phyloP scores from a whole-genome alignment of 2,113 vertebrate genomes.

The Trogon surrucura region DNA sequence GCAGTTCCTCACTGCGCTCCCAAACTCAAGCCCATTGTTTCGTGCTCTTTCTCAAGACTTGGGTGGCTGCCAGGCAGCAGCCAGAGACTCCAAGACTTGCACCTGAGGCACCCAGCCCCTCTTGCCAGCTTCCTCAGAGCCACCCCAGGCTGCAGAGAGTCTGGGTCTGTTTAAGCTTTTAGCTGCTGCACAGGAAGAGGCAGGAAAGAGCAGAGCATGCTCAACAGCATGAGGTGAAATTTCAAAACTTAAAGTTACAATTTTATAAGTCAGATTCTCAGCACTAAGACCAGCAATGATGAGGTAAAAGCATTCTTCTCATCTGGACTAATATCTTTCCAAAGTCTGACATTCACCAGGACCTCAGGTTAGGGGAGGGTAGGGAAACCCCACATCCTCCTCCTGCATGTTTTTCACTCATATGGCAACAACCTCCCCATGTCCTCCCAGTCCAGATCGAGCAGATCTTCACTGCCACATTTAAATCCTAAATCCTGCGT shows the following conservation, averaged over 20 bases:
- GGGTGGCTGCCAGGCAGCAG: not conserved
- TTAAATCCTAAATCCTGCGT: not conserved
- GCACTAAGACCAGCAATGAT: not conserved
- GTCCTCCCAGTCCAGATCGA: not conserved
- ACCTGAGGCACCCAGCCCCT: slow-evolving; percentile 1
- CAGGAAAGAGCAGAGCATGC: not conserved
- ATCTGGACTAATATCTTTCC: not conserved
- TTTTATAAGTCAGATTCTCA: not conserved
- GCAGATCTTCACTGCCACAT: not conserved
- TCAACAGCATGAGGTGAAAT: not conserved
- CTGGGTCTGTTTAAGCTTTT: not conserved
- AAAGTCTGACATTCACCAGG: not conserved
- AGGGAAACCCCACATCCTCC: not conserved
- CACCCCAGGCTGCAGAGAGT: not conserved
- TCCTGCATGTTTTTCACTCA: not conserved
- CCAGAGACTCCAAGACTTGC: not conserved
- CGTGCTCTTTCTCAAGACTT: not conserved
- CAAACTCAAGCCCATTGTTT: not conserved
- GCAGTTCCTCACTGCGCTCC: not conserved
- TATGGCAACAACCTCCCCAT: not conserved
- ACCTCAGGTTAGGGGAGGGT: not conserved
- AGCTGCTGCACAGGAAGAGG: not conserved
- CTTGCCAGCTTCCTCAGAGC: not conserved
- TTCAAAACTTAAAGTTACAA: not conserved
- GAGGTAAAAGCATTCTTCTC: not conserved